These are phyloP conservation scores for Ichneumon xanthorius DNA, from an alignment of 2,888 invertebrate species.

Conservation along the genomic window DNA sequence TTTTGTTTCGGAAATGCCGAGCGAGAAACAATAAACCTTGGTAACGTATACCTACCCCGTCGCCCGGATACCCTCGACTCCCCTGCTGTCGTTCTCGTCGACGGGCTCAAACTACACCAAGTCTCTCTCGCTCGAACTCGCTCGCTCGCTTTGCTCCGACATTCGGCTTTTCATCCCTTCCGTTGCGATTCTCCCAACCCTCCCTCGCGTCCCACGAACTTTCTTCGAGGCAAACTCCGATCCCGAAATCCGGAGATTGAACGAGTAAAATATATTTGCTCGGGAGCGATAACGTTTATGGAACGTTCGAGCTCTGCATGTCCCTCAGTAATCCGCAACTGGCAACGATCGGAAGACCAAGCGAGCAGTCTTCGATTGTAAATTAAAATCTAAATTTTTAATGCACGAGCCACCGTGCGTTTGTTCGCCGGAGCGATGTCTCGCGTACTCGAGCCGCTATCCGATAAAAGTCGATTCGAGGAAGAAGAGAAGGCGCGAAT, in stretches of 20 bases:
- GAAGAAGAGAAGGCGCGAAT: slow-evolving; percentile 51
- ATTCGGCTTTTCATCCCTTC: slow-evolving; percentile 26
- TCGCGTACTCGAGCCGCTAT: too few relatives aligned
- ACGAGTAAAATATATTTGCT: slow-evolving; percentile 37
- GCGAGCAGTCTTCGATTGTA: too few relatives aligned
- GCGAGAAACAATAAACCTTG: slow-evolving; percentile 68
- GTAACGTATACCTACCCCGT: slow-evolving; percentile 54
- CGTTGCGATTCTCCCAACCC: neutral
- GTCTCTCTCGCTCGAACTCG: slow-evolving; percentile 2
- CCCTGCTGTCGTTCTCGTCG: slow-evolving; percentile 14
- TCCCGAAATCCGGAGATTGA: slow-evolving; percentile 26
- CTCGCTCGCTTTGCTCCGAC: slow-evolving; percentile 3
- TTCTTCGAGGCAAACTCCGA: slow-evolving; percentile 42
- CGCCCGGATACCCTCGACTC: slow-evolving; percentile 3
- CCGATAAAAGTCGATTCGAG: too few relatives aligned
- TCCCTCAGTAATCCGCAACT: too few relatives aligned
- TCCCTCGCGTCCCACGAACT: slow-evolving; percentile 28
- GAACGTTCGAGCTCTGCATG: neutral
- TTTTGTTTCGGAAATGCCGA: slow-evolving; percentile 66
- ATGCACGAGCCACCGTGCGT: too few relatives aligned
- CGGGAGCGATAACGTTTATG: slow-evolving; percentile 36
- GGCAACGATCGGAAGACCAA: too few relatives aligned
- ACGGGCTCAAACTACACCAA: slow-evolving; percentile 43
- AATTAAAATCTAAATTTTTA: too few relatives aligned
- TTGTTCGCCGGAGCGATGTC: too few relatives aligned